These are phyloP conservation scores for Eriocheir sinensis DNA, from an alignment of 1,140 invertebrate species.

Conservation along the genomic window DNA sequence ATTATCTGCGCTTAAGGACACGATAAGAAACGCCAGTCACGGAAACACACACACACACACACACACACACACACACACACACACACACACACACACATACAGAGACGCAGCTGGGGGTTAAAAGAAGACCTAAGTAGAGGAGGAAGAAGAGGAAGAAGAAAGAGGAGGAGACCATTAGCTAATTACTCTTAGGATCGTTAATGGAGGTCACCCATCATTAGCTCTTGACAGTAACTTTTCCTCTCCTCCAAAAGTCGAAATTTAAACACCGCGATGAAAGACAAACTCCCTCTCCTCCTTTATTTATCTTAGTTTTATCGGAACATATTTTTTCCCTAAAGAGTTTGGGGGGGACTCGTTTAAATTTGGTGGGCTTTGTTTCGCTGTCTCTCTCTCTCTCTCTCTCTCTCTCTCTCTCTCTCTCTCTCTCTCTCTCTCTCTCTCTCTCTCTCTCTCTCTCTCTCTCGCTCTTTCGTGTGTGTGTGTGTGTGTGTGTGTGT, in stretches of 20 bases:
- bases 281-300: not conserved
- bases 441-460: not conserved
- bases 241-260: not conserved
- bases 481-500: slow-evolving; percentile 33
- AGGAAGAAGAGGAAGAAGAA: not conserved
- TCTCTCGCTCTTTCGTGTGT: not conserved
- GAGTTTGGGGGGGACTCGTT: too few relatives aligned
- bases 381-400: too few relatives aligned
- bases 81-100: too few relatives aligned
- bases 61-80: too few relatives aligned
- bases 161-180: not conserved
- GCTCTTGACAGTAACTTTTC: not conserved
- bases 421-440: not conserved
- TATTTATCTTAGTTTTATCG: too few relatives aligned
- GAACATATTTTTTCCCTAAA: too few relatives aligned
- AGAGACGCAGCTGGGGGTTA: too few relatives aligned
- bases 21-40: too few relatives aligned
- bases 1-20: not conserved
- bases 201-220: not conserved
- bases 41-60: too few relatives aligned
- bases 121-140: too few relatives aligned
- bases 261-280: not conserved
- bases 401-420: not conserved
- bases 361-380: too few relatives aligned
- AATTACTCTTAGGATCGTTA: not conserved